A percentile compares a stretch with the other conserved stretches of the same genome.
Conservation (phyloP, 2,113 vertebrate genomes). For the Notiomystis cincta region DNA sequence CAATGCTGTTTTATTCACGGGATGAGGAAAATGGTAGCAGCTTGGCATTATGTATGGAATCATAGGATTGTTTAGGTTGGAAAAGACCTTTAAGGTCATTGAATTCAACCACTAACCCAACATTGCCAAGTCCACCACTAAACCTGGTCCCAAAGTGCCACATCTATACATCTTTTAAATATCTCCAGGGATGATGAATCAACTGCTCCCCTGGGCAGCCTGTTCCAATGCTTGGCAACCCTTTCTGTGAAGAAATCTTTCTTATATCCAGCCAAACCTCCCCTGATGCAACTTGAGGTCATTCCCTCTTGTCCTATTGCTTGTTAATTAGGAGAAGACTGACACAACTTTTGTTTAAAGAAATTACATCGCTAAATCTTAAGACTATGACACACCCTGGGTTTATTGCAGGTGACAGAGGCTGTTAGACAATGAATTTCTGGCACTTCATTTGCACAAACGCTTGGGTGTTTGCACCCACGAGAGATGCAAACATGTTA, state of each 20-base stretch:
- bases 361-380: neutral
- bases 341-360: neutral
- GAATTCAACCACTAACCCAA: rapidly evolving
- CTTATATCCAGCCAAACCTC: neutral
- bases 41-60: neutral
- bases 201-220: neutral
- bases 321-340: neutral
- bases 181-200: neutral
- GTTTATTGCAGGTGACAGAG: neutral
- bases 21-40: neutral
- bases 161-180: neutral
- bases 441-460: neutral
- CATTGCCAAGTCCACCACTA: neutral
- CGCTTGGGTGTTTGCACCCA: neutral
- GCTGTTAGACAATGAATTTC: neutral
- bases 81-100: neutral
- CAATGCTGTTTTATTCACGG: neutral
- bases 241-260: neutral
- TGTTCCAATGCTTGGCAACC: neutral
- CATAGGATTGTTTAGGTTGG: neutral
- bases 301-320: neutral
- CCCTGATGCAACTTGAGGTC: neutral
- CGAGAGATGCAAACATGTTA: neutral
- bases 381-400: neutral
- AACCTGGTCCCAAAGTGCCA: neutral